Base-by-base conservation (phyloP, 1,140 invertebrate genomes). In the Cataglyphis hispanica region DNA sequence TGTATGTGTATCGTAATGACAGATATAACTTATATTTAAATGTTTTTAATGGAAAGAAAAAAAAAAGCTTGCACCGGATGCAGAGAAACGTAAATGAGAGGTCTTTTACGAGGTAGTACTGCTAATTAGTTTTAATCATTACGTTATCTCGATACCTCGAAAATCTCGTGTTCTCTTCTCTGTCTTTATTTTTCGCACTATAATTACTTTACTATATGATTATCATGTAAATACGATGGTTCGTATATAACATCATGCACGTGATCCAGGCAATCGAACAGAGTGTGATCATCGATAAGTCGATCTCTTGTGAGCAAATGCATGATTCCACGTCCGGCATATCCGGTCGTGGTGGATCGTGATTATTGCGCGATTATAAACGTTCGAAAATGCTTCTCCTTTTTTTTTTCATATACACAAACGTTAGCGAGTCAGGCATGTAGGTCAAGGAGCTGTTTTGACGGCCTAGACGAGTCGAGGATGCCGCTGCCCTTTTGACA, bases 371-470 rank as follows among this genome's bases (percentile, higher is more conserved):
- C 69, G 72, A 75, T 50, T 50, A 50, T 50, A 6, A 50, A 53
- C 4, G 13, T 46, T 1, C 60, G 53, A 66, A 86, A 63, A 56
- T 27, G 19, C 10, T 27, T 76, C 34, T 78, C 34, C 34, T 76
- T 19, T 13, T 34, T 19, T 37, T 53, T 83, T 25, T 53, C n/a
- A 13, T 58, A 25, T 27, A 25, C 27, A 11, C 27, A 70, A 88
- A 86, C 31, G 27, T 60, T 50, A 64, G 1, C 50, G 31, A 31
- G n/a, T 56, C 11, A 7, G 37, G 10, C 37, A 90, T 90, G 46
- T 85, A 16, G 85, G 89, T 85, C 89, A 64, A 56, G 64, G 58
- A 61, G 67, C 50, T 70, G 74, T 89, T 89, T 89, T 83, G 58
- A 50, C 53, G 40, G 37, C 58, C 78, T 87, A 90, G 81, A 80